Evolutionary conservation across 2,797 vertebrate species (phyloP), one percentile per base, ranked within the genome.

Genomic region (Stomatorhinus walkeri): DNA sequence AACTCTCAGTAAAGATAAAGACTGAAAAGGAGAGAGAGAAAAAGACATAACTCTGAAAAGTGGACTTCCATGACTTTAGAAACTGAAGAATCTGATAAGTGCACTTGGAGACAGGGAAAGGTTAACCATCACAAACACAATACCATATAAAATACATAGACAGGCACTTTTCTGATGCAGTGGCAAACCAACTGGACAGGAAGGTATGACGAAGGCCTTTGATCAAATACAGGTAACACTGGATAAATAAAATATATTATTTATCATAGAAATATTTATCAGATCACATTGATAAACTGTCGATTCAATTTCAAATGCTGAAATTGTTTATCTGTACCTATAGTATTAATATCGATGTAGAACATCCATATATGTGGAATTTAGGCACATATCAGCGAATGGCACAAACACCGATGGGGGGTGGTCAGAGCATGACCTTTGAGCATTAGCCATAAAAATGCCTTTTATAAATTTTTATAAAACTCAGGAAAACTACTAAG

Each of bases 371-470:
- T 72, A 59, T 88, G 90, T 90, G 89, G 14, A 87, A 88, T 36
- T 52, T n/a, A 40, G 88, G 88, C 88, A 88, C 46, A 89, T 91
- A 91, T 89, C 87, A 91, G 88, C 89, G 88, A 91, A 22, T 84
- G 46, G 40, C 19, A 84, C 81, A 91, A 92, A 91, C 88, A 91
- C 87, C 88, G 28, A 87, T 32, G 28, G 32, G 4, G 85, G 24
- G 12, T 7, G 2, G 2, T 10, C 16, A 52, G 24, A 85, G 46
- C 95, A 95, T 96, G 95, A 95, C 94, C 95, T 93, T 89, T 90
- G 89, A 90, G 93, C 90, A 93, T 91, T 90, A 94, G 81, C 93
- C 88, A 88, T 94, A 48, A 90, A 64, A 91, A 91, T 84, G n/a
- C 24, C 28, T 40, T 64, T 72, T 88, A 89, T 72, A 87, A 59